Conservation (phyloP, 2,888 invertebrate species). For the Melieria crassipennis region DNA sequence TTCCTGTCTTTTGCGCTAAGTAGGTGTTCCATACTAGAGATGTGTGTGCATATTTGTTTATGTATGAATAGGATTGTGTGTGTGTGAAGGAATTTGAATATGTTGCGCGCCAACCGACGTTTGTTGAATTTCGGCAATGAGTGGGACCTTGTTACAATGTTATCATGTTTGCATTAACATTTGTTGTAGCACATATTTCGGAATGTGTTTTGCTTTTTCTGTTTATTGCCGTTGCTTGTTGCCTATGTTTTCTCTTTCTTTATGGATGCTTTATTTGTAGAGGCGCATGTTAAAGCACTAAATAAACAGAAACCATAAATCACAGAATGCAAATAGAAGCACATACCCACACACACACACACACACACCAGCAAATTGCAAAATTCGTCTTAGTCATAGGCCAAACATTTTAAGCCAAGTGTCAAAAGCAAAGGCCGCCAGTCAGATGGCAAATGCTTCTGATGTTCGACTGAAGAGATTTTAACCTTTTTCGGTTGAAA, state of each 20-base stretch:
- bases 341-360: not conserved
- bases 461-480: too few species aligned
- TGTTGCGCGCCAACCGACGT: not conserved
- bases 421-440: not conserved
- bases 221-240: not conserved
- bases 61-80: not conserved
- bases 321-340: not conserved
- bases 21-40: not conserved
- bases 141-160: conserved; percentile 1
- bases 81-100: not conserved
- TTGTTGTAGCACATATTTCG: not conserved
- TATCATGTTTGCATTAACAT: not conserved
- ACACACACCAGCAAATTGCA: not conserved
- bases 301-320: too few species aligned
- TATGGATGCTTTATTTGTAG: too few species aligned
- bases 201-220: not conserved
- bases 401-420: not conserved
- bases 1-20: not conserved
- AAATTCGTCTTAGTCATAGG: not conserved
- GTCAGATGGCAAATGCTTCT: too few species aligned
- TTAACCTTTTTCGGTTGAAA: too few species aligned
- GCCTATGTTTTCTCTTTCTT: not conserved
- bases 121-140: not conserved
- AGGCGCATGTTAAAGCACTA: too few species aligned
- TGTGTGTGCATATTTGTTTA: not conserved